Evolutionary conservation across 1,140 invertebrate species (phyloP).

Genomic region (Eufriesea mexicana): DNA sequence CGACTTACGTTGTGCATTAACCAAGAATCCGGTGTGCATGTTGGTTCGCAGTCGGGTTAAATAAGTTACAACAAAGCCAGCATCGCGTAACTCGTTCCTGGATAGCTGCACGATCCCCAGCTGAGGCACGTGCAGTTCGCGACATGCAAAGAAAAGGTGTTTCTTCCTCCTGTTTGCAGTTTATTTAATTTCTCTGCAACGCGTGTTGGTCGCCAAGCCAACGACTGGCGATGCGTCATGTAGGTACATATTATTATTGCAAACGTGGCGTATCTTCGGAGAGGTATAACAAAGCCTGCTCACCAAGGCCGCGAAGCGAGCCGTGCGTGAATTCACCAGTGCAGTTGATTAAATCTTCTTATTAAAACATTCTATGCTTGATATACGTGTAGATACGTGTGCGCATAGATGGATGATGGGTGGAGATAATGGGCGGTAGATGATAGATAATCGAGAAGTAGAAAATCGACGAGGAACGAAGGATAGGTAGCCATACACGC

Average conservation of each 20-base stretch:
- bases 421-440: background rate
- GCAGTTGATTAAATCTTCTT: slow-evolving; percentile 22
- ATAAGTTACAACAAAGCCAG: no score
- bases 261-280: slow-evolving; percentile 23
- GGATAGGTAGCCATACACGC: no score
- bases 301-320: background rate
- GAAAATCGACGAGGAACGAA: background rate
- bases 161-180: background rate
- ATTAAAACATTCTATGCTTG: background rate
- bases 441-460: background rate
- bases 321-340: background rate
- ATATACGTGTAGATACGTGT: background rate
- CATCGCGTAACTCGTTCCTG: background rate
- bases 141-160: background rate
- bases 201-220: background rate
- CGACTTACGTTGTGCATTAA: no score
- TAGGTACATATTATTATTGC: slow-evolving; percentile 24
- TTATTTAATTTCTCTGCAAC: background rate
- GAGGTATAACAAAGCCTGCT: background rate
- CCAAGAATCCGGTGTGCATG: no score
- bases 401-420: background rate
- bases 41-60: background rate
- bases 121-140: no score
- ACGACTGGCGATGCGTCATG: slow-evolving; percentile 4
- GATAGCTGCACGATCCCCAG: no score